Evolutionary conservation across 1,140 invertebrate genomes (phyloP).

Genomic region (Drosophila simulans): DNA sequence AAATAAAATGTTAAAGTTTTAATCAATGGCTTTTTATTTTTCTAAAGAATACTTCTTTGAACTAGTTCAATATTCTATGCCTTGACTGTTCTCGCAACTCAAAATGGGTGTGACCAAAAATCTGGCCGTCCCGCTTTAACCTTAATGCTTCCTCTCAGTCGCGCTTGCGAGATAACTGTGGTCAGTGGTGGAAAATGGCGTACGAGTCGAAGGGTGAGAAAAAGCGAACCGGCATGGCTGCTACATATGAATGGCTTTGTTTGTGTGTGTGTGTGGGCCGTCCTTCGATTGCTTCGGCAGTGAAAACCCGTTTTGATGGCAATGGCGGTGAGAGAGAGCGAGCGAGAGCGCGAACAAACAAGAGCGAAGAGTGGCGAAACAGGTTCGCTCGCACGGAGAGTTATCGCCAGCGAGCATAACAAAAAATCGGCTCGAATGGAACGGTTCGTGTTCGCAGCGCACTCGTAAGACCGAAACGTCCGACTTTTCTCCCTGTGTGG

Average conservation of each 20-base stretch:
- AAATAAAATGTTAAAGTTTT: too few relatives aligned
- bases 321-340: conserved; percentile 62
- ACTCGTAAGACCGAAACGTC: conserved; percentile 32
- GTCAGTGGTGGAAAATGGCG: conserved; percentile 76
- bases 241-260: conserved; percentile 9
- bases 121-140: conserved; percentile 37
- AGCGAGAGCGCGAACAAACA: conserved; percentile 17
- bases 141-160: conserved; percentile 11
- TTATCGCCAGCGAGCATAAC: conserved; percentile 72
- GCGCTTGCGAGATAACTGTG: neutral
- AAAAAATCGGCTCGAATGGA: conserved; percentile 84
- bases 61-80: conserved; percentile 20
- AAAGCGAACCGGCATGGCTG: conserved; percentile 44
- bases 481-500: conserved; percentile 32
- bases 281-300: conserved; percentile 45
- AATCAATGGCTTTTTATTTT: too few relatives aligned
- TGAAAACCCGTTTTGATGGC: conserved; percentile 71
- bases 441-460: conserved; percentile 75
- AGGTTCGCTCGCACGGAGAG: conserved; percentile 76
- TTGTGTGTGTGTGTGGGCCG: conserved; percentile 61
- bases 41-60: neutral
- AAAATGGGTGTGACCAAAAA: conserved; percentile 64
- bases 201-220: conserved; percentile 31
- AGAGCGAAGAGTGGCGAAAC: conserved; percentile 42
- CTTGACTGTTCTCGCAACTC: conserved; percentile 30